Evolutionary conservation across 2,113 vertebrate species (phyloP), one percentile per base, ranked within the genome.

Genomic region (Oryzias curvinotus): DNA sequence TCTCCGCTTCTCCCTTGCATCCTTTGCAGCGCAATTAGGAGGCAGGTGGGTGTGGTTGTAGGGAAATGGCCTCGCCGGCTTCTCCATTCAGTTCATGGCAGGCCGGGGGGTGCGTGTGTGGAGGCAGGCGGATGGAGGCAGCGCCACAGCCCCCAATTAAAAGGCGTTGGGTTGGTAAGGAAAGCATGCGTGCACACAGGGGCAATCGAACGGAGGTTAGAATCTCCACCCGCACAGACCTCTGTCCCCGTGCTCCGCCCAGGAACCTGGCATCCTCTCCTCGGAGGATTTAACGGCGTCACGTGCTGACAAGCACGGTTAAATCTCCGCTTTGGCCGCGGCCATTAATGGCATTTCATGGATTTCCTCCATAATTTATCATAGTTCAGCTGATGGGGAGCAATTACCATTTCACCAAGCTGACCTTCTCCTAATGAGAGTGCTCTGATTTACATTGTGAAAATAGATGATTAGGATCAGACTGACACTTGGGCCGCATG

Each of bases 351-450:
- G 75, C 48, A 74, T 82, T 78, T 82, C 75, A 77, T 54, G 68
- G 77, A 75, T 78, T 62, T 46, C 83, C 65, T 70, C 60, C 73
- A 72, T 83, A 77, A 87, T 88, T 76, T 76, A 75, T 68, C 67
- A 69, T 17, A 5, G 65, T 21, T 67, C 57, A 14, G 67, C 62
- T 73, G 80, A 85, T 78, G 75, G 68, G 70, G 64, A 68, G 79
- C 23, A 61, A 84, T 84, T 75, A 82, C 15, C 62, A 48, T 77
- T 68, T 76, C 51, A 69, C 65, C 70, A 78, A 52, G 48, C 62
- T 85, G 83, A 81, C 83, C 83, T 83, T 68, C 65, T 12, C 21
- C 62, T 81, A 71, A 87, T 85, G 69, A 69, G 36, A 81, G 54
- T 30, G 69, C 7, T 74, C 68, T 49, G 47, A 73, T 65, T 62